phyloP scores from a whole-genome alignment of 2,888 invertebrate genomes.

The Apantesis nais region DNA sequence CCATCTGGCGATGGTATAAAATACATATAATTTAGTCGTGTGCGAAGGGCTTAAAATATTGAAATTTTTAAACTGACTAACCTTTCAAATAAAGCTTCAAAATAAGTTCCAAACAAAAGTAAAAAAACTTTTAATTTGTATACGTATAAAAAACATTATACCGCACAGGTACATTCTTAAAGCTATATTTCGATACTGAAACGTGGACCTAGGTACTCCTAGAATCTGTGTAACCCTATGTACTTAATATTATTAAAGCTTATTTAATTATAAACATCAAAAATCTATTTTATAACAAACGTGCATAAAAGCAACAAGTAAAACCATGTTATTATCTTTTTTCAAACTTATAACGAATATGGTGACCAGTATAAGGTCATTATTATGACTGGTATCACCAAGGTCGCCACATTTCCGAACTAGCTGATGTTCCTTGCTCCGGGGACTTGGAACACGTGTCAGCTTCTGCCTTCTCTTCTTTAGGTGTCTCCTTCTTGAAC shows the following conservation, averaged over 20 bases:
- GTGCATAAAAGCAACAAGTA: background rate
- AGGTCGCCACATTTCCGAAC: constrained; percentile 78
- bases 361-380: background rate
- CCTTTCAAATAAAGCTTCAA: constrained; percentile 16
- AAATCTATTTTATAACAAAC: constrained; percentile 10
- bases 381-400: constrained; percentile 62
- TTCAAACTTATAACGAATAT: background rate
- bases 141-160: constrained; percentile 50
- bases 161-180: constrained; percentile 73
- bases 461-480: constrained; percentile 54
- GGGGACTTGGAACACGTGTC: constrained; percentile 70
- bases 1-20: too few species aligned
- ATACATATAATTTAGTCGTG: too few species aligned
- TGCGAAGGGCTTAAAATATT: background rate
- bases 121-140: constrained; percentile 44
- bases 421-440: constrained; percentile 66
- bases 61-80: background rate
- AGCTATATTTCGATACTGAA: constrained; percentile 52
- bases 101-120: constrained; percentile 47
- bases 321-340: background rate
- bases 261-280: constrained; percentile 5
- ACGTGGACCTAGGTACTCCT: constrained; percentile 35
- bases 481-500: constrained; percentile 48
- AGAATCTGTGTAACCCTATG: constrained; percentile 28
- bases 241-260: constrained; percentile 24